phyloP scores from a whole-genome alignment of 2,888 invertebrate species.

The Tuta absoluta region DNA sequence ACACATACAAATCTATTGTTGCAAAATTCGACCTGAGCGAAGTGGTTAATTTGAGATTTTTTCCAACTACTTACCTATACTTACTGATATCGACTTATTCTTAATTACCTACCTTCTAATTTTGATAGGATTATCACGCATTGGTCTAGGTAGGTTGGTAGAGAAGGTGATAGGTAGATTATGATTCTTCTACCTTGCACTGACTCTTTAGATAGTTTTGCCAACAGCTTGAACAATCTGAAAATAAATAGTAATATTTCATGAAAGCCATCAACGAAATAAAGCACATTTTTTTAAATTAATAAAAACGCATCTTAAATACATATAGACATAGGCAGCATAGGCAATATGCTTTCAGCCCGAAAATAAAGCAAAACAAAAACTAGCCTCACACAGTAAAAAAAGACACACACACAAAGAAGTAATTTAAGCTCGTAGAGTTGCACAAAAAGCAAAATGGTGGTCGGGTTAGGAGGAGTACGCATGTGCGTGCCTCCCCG shows the following conservation, averaged over 20 bases:
- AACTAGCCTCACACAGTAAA: constrained; percentile 17
- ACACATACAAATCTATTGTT: no score
- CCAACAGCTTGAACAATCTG: no score
- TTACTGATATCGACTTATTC: no score
- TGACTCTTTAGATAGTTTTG: no score
- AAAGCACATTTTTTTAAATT: neutral
- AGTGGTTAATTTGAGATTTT: no score
- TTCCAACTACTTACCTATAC: no score
- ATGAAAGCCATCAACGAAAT: neutral
- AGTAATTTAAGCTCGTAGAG: constrained; percentile 37
- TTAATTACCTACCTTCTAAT: no score
- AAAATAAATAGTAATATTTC: neutral
- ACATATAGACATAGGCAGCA: neutral
- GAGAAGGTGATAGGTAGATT: no score
- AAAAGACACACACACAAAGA: constrained; percentile 25
- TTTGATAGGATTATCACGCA: no score
- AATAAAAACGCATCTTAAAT: neutral
- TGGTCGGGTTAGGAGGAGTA: constrained; percentile 68
- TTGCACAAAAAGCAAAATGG: constrained; percentile 75
- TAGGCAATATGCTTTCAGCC: neutral
- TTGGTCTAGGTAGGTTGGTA: no score
- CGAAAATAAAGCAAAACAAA: constrained; percentile 21
- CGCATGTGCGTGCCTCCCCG: constrained; percentile 71
- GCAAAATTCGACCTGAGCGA: no score
- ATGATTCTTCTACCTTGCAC: no score